Percentiles rank a stretch among this genome's conserved stretches.
phyloP scores from a whole-genome alignment of 2,113 vertebrate species.

The Notarius lentiginosus region DNA sequence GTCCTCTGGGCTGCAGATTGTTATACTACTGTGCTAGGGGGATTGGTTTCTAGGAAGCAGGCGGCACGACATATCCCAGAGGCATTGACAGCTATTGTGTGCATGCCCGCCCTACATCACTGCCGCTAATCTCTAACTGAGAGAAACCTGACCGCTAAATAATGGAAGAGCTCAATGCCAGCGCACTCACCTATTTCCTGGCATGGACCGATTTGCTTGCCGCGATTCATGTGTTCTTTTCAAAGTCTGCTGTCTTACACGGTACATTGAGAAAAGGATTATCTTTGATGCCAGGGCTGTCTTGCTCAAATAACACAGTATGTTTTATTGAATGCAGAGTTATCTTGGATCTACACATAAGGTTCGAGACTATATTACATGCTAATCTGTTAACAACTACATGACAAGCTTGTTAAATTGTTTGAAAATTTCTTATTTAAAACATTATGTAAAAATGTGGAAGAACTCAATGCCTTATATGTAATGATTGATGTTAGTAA shows the following conservation, averaged over 20 bases:
- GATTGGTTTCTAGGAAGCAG: conserved; percentile 48
- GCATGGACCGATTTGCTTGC: conserved; percentile 20
- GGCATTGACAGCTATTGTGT: conserved; percentile 51
- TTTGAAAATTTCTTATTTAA: neutral
- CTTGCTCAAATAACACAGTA: conserved; percentile 34
- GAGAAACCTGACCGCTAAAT: conserved; percentile 53
- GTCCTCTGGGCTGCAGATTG: conserved; percentile 34
- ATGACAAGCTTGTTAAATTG: neutral
- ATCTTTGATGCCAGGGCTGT: conserved; percentile 39
- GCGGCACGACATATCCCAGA: conserved; percentile 46
- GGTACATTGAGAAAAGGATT: conserved; percentile 47
- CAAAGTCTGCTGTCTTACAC: conserved; percentile 45
- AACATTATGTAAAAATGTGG: neutral
- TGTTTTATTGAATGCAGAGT: conserved; percentile 24
- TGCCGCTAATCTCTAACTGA: conserved; percentile 51
- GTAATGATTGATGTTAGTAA: conserved; percentile 24
- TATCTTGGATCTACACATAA: conserved; percentile 7
- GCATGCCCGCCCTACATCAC: conserved; percentile 49
- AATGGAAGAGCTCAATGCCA: conserved; percentile 47
- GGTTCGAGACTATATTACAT: neutral
- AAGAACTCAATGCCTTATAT: neutral
- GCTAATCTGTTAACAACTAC: neutral
- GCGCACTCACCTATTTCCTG: conserved; percentile 47
- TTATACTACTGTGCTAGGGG: conserved; percentile 40
- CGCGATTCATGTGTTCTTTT: conserved; percentile 45